Percentiles rank a stretch among this genome's conserved stretches.
Conservation (phyloP, 2,113 vertebrate species). For the Notothenia rossii region DNA sequence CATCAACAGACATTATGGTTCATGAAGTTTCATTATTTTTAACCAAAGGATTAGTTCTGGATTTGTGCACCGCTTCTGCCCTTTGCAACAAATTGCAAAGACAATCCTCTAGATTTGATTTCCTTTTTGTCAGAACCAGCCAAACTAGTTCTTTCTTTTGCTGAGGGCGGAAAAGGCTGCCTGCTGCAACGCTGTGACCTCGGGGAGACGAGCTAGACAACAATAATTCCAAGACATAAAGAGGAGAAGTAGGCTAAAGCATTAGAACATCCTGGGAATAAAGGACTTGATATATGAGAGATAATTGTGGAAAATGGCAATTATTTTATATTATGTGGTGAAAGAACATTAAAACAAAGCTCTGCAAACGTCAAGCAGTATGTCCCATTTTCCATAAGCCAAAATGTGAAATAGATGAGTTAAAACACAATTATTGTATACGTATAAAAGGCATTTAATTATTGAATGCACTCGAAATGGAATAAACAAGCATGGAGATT, state of each 20-base stretch:
- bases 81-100: conserved; percentile 57
- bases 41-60: neutral
- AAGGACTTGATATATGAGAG: conserved; percentile 1
- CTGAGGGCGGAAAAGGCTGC: conserved; percentile 66
- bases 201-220: conserved; percentile 58
- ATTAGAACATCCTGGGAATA: neutral
- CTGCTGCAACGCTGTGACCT: conserved; percentile 70
- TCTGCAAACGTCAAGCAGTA: neutral
- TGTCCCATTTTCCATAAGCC: neutral
- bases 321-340: neutral
- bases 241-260: conserved; percentile 29
- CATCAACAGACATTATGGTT: neutral
- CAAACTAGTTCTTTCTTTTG: conserved; percentile 79
- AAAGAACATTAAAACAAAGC: neutral
- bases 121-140: conserved; percentile 83
- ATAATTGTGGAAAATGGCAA: neutral
- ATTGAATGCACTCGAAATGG: conserved; percentile 3
- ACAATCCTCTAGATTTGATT: conserved; percentile 80
- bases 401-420: neutral
- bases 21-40: neutral
- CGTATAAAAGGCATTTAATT: neutral
- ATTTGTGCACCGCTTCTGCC: conserved; percentile 48
- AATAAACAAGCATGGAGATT: conserved; percentile 39
- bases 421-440: neutral
- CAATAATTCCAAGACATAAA: conserved; percentile 54